Percentiles rank a stretch among this genome's conserved stretches.
These are phyloP conservation scores for Procambarus virginalis DNA, from an alignment of 1,140 invertebrate genomes.

Conservation along the genomic window DNA sequence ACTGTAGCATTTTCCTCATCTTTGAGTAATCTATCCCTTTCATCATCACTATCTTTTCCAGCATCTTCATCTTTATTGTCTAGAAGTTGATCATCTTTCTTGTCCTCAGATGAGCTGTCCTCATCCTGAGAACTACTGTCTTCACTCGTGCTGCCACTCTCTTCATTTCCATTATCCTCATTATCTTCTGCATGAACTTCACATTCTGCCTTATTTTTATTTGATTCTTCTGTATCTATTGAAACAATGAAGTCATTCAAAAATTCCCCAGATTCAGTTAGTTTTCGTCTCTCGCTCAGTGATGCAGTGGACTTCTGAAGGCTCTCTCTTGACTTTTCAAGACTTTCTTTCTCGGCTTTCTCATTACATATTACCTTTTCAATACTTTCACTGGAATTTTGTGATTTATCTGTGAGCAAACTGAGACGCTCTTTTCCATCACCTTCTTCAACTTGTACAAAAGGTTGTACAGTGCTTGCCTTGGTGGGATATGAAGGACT, in stretches of 20 bases:
- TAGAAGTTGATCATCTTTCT: not conserved
- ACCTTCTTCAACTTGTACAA: slow-evolving; percentile 31
- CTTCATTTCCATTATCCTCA: not conserved
- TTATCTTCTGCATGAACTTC: slow-evolving; percentile 55
- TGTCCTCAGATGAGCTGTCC: not conserved
- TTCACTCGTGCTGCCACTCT: not conserved
- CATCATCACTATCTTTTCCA: not conserved
- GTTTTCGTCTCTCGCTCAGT: slow-evolving; percentile 26
- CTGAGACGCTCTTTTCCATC: slow-evolving; percentile 34
- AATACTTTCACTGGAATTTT: slow-evolving; percentile 44
- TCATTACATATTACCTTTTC: slow-evolving; percentile 26
- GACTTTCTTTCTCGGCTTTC: slow-evolving; percentile 39
- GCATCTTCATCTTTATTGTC: not conserved
- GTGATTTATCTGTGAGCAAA: slow-evolving; percentile 24
- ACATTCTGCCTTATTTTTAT: slow-evolving; percentile 42
- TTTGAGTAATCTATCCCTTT: not conserved
- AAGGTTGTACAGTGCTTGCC: slow-evolving; percentile 10
- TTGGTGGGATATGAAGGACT: slow-evolving; percentile 22
- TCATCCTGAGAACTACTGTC: not conserved
- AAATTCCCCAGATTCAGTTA: slow-evolving; percentile 56
- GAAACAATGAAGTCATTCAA: slow-evolving; percentile 52
- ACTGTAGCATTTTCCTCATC: not conserved
- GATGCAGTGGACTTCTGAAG: slow-evolving; percentile 20
- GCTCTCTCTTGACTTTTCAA: slow-evolving; percentile 41
- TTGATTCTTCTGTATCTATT: slow-evolving; percentile 17